Conservation (phyloP, 2,113 vertebrate species). For the Pagrus major region DNA sequence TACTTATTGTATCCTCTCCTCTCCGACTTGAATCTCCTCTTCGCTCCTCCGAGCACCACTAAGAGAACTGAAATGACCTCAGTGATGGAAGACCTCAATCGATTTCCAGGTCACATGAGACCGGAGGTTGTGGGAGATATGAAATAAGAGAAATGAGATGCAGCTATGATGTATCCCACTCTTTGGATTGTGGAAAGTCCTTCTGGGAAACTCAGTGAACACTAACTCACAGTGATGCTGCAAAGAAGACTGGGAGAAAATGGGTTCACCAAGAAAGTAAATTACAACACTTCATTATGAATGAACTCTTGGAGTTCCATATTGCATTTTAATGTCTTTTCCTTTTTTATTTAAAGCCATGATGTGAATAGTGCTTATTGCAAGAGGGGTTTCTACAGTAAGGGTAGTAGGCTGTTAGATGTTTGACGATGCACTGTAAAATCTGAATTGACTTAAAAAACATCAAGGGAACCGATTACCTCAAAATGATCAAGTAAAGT, state of each 20-base stretch:
- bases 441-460: too few relatives aligned
- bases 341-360: not conserved
- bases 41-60: not conserved
- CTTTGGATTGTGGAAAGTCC: slow-evolving; percentile 25
- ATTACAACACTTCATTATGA: slow-evolving; percentile 12
- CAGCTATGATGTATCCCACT: slow-evolving; percentile 31
- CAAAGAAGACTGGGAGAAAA: slow-evolving; percentile 4
- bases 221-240: slow-evolving; percentile 9
- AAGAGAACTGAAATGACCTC: slow-evolving; percentile 18
- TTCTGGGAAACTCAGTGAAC: slow-evolving; percentile 42
- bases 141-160: slow-evolving; percentile 49
- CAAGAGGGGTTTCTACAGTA: not conserved
- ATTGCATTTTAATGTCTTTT: slow-evolving; percentile 8
- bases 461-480: too few relatives aligned
- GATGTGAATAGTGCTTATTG: not conserved
- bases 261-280: slow-evolving; percentile 1
- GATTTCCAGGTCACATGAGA: slow-evolving; percentile 60
- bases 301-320: not conserved
- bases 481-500: too few relatives aligned
- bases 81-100: slow-evolving; percentile 50
- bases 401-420: not conserved
- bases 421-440: too few relatives aligned
- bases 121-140: slow-evolving; percentile 41
- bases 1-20: slow-evolving; percentile 14
- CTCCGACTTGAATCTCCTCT: not conserved